A percentile compares a stretch with the other conserved stretches of the same genome.
Evolutionary conservation across 2,113 vertebrate genomes (phyloP).

Genomic region (Pterocles burchelli): DNA sequence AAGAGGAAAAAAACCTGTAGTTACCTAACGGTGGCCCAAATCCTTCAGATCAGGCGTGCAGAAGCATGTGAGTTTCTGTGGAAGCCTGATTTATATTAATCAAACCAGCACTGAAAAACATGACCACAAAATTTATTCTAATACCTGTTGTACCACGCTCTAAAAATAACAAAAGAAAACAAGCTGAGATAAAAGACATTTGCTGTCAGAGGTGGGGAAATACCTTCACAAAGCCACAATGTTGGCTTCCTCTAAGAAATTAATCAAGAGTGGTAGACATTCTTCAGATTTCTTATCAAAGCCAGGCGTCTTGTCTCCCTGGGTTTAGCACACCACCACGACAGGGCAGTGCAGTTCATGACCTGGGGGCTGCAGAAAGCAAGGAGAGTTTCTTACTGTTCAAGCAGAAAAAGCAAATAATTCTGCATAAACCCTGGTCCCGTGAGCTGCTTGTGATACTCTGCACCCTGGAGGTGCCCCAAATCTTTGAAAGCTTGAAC

Average conservation of each 20-base stretch:
- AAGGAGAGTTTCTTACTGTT: neutral
- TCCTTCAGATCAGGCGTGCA: neutral
- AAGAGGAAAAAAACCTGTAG: neutral
- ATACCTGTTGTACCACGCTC: neutral
- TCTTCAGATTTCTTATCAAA: neutral
- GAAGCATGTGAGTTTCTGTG: neutral
- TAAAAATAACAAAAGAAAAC: slow-evolving; percentile 20
- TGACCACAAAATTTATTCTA: neutral
- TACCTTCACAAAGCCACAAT: neutral
- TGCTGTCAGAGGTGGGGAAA: slow-evolving; percentile 9
- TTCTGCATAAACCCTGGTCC: neutral
- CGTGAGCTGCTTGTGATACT: neutral
- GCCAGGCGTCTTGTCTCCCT: neutral
- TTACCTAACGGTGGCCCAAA: neutral
- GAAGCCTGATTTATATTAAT: neutral
- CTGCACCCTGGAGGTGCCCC: neutral
- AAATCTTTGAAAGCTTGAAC: neutral
- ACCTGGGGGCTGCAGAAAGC: neutral
- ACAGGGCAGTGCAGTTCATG: neutral
- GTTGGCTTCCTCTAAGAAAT: neutral
- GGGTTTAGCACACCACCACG: neutral
- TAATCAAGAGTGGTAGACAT: neutral
- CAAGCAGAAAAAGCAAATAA: neutral
- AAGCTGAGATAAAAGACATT: neutral
- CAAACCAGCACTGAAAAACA: neutral